Base-by-base conservation (phyloP, 2,888 invertebrate species). In the Drosophila borealis region DNA sequence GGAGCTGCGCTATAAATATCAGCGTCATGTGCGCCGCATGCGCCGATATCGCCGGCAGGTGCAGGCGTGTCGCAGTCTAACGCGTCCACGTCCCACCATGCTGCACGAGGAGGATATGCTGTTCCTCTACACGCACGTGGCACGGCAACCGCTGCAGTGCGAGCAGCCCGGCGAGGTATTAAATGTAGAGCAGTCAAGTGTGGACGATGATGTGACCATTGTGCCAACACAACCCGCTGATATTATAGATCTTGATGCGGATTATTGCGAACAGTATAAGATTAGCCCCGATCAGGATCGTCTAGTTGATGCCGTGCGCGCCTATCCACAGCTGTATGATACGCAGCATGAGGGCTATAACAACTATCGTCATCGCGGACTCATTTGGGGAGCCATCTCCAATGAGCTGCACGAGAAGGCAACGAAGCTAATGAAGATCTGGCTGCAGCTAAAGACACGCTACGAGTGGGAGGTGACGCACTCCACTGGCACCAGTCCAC, bases 351-450 rank as follows among this genome's bases (percentile, higher is more conserved):
- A 37, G 0, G 44, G 65, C 29, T 89, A 74, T 45, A 48, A 56
- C 0, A 83, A 91, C 51, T 73, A 83, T 48, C 67, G 74, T 0
- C 78, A 89, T 19, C 90, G 87, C n/a, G 90, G 91, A 2, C 61
- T 78, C 21, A 85, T 91, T 55, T 91, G 91, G 91, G 74, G 86
- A 29, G 79, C 85, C 42, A 89, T 91, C 13, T 74, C 90, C 0
- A 86, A 79, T 33, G 85, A 88, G 68, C 41, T 91, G n/a, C 54
- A 55, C 0, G 90, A 90, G 19, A 92, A 88, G 71, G 91, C 90
- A n/a, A 90, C 91, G 8, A 91, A 90, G 59, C 70, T 91, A 3
- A 85, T 92, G 75, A 90, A 88, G 54, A 61, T 45, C 4, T 92
- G 92, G 91, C 57, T 91, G 10, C 66, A 81, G 4, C 60, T 91